phyloP scores from a whole-genome alignment of 2,113 vertebrate genomes.

The Zootoca vivipara region DNA sequence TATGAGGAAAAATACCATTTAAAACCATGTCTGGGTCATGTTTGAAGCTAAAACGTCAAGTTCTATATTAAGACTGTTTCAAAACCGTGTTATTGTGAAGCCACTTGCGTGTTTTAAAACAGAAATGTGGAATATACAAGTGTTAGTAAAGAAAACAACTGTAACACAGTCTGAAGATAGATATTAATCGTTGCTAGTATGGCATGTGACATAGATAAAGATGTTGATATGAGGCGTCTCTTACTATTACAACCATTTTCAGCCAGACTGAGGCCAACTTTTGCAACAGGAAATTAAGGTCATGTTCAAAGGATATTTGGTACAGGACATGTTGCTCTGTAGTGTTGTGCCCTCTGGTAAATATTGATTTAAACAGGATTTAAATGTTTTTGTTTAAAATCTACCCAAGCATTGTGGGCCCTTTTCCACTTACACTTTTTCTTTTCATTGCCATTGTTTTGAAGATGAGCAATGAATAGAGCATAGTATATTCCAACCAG shows the following conservation, averaged over 20 bases:
- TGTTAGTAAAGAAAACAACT: not conserved
- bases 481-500: not conserved
- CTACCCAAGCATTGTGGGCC: not conserved
- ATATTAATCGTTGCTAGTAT: not conserved
- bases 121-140: not conserved
- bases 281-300: slow-evolving; percentile 13
- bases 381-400: not conserved
- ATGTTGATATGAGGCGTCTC: not conserved
- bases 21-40: not conserved
- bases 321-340: not conserved
- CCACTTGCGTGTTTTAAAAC: not conserved
- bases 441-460: slow-evolving; percentile 16
- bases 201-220: not conserved
- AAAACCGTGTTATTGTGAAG: not conserved
- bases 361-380: not conserved
- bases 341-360: not conserved
- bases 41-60: not conserved
- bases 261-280: not conserved
- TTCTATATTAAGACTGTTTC: not conserved
- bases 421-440: not conserved
- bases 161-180: not conserved
- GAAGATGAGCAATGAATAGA: slow-evolving; percentile 19
- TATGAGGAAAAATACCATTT: too few relatives aligned
- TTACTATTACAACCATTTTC: not conserved
- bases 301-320: slow-evolving; percentile 3